Percentiles rank a stretch among this genome's conserved stretches.
These are phyloP conservation scores for Drosophila sordidula DNA, from an alignment of 2,888 invertebrate species.

Conservation along the genomic window DNA sequence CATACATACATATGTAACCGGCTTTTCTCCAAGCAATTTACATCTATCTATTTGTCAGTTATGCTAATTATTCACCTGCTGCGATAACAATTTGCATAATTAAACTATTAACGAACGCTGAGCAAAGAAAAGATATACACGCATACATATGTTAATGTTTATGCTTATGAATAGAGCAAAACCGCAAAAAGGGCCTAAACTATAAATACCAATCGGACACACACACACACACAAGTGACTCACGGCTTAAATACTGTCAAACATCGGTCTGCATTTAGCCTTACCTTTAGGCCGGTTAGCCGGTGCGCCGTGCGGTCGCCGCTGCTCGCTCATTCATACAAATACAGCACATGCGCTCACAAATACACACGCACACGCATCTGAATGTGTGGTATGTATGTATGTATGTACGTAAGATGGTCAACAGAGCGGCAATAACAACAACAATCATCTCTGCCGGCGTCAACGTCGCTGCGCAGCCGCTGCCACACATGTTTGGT, in stretches of 20 bases:
- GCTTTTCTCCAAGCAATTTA: conserved; percentile 42
- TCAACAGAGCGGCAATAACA: conserved; percentile 60
- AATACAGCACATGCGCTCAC: conserved; percentile 48
- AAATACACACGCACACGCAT: conserved; percentile 22
- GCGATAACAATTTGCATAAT: conserved; percentile 67
- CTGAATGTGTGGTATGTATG: background rate
- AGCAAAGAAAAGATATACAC: conserved; percentile 18
- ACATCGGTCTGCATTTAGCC: conserved; percentile 47
- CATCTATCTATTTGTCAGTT: conserved; percentile 32
- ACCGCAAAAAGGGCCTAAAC: conserved; percentile 50
- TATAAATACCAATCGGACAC: conserved; percentile 58
- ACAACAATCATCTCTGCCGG: conserved; percentile 50
- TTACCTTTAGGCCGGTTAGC: conserved; percentile 57
- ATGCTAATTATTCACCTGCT: conserved; percentile 70
- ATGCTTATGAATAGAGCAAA: conserved; percentile 40
- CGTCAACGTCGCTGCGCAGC: conserved; percentile 51
- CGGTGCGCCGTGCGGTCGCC: conserved; percentile 36
- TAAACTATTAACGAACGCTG: conserved; percentile 44
- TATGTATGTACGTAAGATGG: conserved; percentile 40
- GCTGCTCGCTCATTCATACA: conserved; percentile 65
- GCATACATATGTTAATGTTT: conserved; percentile 13
- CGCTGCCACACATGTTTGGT: conserved; percentile 72
- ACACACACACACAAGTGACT: conserved; percentile 51
- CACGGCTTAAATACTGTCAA: conserved; percentile 60
- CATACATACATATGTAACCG: conserved; percentile 23